phyloP scores from a whole-genome alignment of 2,888 invertebrate genomes.

The Rotaria socialis region DNA sequence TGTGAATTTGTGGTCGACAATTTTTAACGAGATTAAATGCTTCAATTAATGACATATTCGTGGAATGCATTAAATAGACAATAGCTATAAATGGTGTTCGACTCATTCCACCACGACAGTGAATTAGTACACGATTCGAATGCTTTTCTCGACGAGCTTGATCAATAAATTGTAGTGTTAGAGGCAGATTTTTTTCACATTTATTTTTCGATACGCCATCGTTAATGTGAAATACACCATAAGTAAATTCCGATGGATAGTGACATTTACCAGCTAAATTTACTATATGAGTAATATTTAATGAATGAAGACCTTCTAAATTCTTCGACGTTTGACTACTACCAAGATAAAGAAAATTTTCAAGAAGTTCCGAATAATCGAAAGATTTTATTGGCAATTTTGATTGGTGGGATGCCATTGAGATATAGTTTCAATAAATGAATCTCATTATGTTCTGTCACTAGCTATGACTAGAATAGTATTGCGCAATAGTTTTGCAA shows the following conservation, averaged over 20 bases:
- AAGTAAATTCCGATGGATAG: conserved; percentile 36
- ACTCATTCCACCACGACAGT: conserved; percentile 40
- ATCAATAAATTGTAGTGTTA: conserved; percentile 34
- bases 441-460: neutral
- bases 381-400: conserved; percentile 30
- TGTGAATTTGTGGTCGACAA: conserved; percentile 36
- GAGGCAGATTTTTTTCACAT: conserved; percentile 27
- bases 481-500: neutral
- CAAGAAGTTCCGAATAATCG: conserved; percentile 36
- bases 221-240: conserved; percentile 36
- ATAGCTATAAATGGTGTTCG: conserved; percentile 40
- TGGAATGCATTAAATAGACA: conserved; percentile 35
- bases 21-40: conserved; percentile 36
- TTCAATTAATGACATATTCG: neutral
- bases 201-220: conserved; percentile 30
- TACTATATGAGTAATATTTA: conserved; percentile 37
- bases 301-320: conserved; percentile 18
- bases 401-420: neutral
- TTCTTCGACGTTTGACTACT: conserved; percentile 37
- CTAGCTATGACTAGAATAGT: neutral
- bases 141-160: conserved; percentile 16
- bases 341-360: conserved; percentile 38
- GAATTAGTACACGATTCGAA: conserved; percentile 29
- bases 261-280: conserved; percentile 39
- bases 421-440: neutral